phyloP scores from a whole-genome alignment of 1,140 invertebrate species.

The Macrosteles quadrilineatus region DNA sequence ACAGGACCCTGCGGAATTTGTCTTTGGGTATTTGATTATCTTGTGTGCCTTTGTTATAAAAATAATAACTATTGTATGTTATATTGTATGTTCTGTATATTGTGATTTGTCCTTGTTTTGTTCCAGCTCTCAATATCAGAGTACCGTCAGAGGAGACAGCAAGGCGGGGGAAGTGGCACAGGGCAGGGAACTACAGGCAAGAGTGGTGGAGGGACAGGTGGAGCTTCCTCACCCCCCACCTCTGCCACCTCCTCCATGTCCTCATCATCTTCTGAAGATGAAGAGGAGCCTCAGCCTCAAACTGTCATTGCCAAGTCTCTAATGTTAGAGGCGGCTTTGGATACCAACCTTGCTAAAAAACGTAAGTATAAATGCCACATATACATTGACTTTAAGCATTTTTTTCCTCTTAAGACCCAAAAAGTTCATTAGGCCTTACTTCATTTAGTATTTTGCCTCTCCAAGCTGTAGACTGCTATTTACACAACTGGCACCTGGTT shows the following conservation, averaged over 20 bases:
- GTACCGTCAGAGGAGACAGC: constrained; percentile 66
- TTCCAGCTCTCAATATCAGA: constrained; percentile 69
- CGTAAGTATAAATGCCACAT: too few species aligned
- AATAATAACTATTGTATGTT: background rate
- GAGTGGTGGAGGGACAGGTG: background rate
- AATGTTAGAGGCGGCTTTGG: constrained; percentile 31
- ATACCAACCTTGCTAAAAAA: constrained; percentile 18
- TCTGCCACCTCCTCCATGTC: constrained; percentile 23
- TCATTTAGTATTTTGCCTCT: too few species aligned
- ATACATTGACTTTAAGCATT: too few species aligned
- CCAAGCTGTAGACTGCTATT: too few species aligned
- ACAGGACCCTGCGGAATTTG: too few species aligned
- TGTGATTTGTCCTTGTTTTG: constrained; percentile 35
- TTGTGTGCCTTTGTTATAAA: too few species aligned
- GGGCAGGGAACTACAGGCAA: background rate
- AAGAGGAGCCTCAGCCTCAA: background rate
- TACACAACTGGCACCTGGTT: too few species aligned
- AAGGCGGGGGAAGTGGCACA: constrained; percentile 33
- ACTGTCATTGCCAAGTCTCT: constrained; percentile 38
- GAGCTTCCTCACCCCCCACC: constrained; percentile 11
- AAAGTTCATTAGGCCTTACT: too few species aligned
- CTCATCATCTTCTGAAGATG: constrained; percentile 33
- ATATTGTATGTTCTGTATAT: constrained; percentile 1
- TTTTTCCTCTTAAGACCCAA: too few species aligned
- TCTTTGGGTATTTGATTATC: too few species aligned